These are phyloP conservation scores for Dasyurus viverrinus DNA, from an alignment of 2,113 vertebrate genomes.

Conservation along the genomic window DNA sequence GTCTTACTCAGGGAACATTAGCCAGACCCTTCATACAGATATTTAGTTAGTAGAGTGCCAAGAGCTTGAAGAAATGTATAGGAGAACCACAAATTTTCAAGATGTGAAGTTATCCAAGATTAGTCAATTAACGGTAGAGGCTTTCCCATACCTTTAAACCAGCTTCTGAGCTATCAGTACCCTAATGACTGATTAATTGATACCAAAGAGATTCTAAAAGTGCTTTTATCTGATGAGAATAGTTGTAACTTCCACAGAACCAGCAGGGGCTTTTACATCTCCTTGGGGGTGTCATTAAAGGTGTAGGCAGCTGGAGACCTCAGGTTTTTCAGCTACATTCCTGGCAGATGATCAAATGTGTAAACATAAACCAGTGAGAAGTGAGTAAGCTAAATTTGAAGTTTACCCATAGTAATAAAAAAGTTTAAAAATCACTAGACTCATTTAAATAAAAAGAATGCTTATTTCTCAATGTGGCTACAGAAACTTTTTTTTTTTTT, in stretches of 20 bases:
- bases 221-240: slow-evolving; percentile 35
- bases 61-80: background rate
- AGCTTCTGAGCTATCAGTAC: slow-evolving; percentile 1
- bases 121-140: background rate
- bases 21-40: background rate
- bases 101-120: background rate
- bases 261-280: background rate
- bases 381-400: background rate
- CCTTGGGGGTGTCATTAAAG: background rate
- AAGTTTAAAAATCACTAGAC: background rate
- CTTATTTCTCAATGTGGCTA: background rate
- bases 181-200: slow-evolving; percentile 35
- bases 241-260: background rate
- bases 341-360: slow-evolving; percentile 11
- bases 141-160: background rate
- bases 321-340: background rate
- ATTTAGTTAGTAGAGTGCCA: background rate
- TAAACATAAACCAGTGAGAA: background rate
- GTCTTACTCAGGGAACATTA: background rate
- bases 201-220: slow-evolving; percentile 32
- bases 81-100: background rate
- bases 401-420: background rate
- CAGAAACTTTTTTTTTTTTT: background rate
- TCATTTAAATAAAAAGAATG: background rate
- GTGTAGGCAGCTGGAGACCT: background rate